Evolutionary conservation across 2,888 invertebrate species (phyloP), one percentile per base, ranked within the genome.

Genomic region (Thereva unica): DNA sequence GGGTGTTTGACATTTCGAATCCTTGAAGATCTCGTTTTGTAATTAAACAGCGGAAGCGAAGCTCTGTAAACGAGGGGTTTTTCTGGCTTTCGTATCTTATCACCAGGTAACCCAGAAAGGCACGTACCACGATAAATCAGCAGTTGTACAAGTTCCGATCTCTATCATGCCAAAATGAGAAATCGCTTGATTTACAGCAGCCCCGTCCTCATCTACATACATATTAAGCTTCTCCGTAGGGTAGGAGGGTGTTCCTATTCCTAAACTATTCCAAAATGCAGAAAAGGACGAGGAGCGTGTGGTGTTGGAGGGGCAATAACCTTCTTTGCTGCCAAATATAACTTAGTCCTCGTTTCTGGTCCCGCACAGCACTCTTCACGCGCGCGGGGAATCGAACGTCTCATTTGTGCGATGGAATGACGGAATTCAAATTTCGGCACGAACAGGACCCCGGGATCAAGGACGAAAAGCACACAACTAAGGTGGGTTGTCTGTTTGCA

Each of bases 91-190:
- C 23, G 23, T 23, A 23, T 23, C 23, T 23, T 23, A 10, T 7
- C 23, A 23, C 23, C 5, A 42, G 41, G 5, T 23, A n/a, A 40
- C 49, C 61, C 50, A 50, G 50, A 61, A 61, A 61, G 61, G 61
- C 61, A 61, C 61, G 61, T 61, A 61, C 41, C 10, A 42, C 40
- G 50, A 61, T 61, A 61, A 61, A 61, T 61, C 61, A 61, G 42
- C 61, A 61, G 61, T 61, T 61, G 50, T 61, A 61, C 50, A 61
- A 61, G 61, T 61, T 61, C 61, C 50, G 61, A 61, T 61, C 61
- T 50, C 50, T 61, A 61, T 61, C 61, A 34, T 50, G 50, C 61
- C 50, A 41, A 61, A 61, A 61, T 61, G 61, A 61, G 61, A 61
- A 61, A 61, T 61, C 50, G 61, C 50, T 61, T 61, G 61, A 61